Percentiles rank a stretch among this genome's conserved stretches.
These are phyloP conservation scores for Serinus canaria DNA, from an alignment of 2,113 vertebrate genomes.

Conservation along the genomic window DNA sequence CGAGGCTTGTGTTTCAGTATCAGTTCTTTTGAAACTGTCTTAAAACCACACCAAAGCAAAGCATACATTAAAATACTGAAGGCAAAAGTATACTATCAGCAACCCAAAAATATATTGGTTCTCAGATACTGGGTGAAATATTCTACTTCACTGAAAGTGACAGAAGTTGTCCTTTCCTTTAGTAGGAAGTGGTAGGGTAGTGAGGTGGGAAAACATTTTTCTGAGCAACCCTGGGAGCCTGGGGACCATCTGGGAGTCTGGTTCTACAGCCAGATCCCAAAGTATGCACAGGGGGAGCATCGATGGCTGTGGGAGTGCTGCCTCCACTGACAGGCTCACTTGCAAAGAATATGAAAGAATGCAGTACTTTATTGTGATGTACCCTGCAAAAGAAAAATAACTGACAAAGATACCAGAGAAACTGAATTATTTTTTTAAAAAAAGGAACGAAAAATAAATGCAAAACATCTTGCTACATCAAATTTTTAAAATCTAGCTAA, in stretches of 20 bases:
- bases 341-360: not conserved
- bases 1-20: not conserved
- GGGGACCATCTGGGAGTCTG: not conserved
- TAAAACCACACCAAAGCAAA: not conserved
- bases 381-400: not conserved
- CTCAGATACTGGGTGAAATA: not conserved
- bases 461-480: not conserved
- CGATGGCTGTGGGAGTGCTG: not conserved
- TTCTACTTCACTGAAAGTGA: not conserved
- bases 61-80: not conserved
- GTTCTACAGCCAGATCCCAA: not conserved
- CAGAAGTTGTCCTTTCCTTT: not conserved
- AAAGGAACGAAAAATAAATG: fast-evolving
- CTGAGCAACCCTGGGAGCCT: not conserved
- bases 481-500: not conserved
- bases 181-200: not conserved
- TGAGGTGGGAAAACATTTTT: not conserved
- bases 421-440: not conserved
- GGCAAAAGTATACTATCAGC: not conserved
- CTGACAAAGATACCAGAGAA: not conserved
- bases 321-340: not conserved
- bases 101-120: not conserved
- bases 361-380: not conserved
- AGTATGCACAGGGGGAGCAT: not conserved
- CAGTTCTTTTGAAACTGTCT: not conserved